phyloP scores from a whole-genome alignment of 2,113 vertebrate species.

The Trematomus loennbergii region DNA sequence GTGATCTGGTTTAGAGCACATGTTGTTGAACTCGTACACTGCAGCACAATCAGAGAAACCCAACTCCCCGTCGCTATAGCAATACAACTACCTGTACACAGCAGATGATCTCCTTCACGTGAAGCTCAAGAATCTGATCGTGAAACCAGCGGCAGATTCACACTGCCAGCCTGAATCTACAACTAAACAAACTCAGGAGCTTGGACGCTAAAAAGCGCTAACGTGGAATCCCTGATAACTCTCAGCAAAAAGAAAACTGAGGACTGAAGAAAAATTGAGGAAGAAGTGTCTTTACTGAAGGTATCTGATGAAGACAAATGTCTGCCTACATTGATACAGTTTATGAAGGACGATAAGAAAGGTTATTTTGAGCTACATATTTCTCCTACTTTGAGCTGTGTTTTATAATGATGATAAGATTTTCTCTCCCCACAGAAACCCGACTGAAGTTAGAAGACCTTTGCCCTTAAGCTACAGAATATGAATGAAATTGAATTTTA shows the following conservation, averaged over 20 bases:
- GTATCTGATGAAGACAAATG: not conserved
- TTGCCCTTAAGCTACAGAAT: not conserved
- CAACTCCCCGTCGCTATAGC: not conserved
- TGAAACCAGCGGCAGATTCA: conserved; percentile 67
- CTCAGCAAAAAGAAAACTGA: not conserved
- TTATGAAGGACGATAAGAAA: not conserved
- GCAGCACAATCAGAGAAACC: conserved; percentile 64
- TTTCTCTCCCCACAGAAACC: not conserved
- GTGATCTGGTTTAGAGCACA: not conserved
- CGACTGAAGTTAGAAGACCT: not conserved
- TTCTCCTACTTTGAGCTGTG: not conserved
- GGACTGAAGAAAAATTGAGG: not conserved
- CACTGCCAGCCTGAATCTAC: conserved; percentile 57
- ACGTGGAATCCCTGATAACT: not conserved
- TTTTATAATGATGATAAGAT: not conserved
- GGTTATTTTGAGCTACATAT: not conserved
- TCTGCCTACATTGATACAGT: not conserved
- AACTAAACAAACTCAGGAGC: conserved; percentile 53
- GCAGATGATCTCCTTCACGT: not conserved
- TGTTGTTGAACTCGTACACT: conserved; percentile 9
- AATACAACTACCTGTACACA: conserved; percentile 23
- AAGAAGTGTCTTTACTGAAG: not conserved
- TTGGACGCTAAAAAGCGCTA: not conserved
- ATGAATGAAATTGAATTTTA: not conserved
- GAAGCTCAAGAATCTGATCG: conserved; percentile 38